Base-by-base conservation (phyloP, 2,797 vertebrate genomes). In the Sebastiscus tertius region DNA sequence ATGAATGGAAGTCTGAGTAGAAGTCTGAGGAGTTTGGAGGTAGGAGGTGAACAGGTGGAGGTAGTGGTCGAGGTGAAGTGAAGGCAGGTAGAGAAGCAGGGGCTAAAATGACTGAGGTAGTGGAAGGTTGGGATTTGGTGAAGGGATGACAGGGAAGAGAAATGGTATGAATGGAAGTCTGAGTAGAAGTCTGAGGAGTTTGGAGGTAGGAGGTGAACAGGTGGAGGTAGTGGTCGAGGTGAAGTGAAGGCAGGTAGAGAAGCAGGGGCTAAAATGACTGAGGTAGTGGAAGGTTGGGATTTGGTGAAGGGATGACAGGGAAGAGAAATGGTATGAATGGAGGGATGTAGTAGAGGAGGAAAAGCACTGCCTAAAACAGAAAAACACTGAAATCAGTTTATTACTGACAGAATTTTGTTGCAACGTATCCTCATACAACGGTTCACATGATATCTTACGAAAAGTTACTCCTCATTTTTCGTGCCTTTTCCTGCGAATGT, bases 31-130 rank as follows among this genome's bases (percentile, higher is more conserved):
- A 59, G 36, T 67, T 31, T 42, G 1, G 1, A 55, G 59, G 60
- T 5, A 65, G 20, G 39, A 60, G 59, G 55, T 55, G 60, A 69
- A 64, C 72, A 71, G 75, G 77, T 78, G 42, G 39, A 65, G 26
- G 63, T n/a, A 26, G 42, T 4, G 4, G 39, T 20, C 2, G 16
- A 72, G 42, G 33, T 69, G 16, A 56, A 36, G 49, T 1, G 6
- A 62, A 39, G 72, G 18, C 29, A 49, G 36, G 29, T 10, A 24
- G 5, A 70, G 56, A 33, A 56, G 26, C 6, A 39, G 27, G 14
- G 39, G 39, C 39, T 42, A 20, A 52, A 18, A 18, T 52, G 42
- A 18, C 42, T 52, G 7, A 20, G 46, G 46, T 52, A 52, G 46
- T 20, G 18, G 7, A 8, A 52, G 8, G 18, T 52, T 16, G 13